phyloP scores from a whole-genome alignment of 1,140 invertebrate species.

The Watersipora subatra region DNA sequence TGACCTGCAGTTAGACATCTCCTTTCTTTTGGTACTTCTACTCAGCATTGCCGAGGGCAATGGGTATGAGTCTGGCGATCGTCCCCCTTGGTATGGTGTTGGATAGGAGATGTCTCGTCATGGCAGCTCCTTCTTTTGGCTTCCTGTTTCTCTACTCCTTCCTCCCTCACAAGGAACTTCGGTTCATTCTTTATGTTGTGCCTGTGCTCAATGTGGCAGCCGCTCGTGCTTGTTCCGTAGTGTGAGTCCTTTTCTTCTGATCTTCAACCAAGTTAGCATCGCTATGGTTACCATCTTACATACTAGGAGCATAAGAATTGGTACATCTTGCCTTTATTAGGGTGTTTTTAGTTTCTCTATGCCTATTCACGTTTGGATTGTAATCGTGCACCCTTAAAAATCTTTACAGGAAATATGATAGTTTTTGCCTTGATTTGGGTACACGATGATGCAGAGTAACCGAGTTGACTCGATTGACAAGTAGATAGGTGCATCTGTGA shows the following conservation, averaged over 20 bases:
- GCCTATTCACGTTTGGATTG: constrained; percentile 9
- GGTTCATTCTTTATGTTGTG: constrained; percentile 94
- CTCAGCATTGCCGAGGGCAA: constrained; percentile 78
- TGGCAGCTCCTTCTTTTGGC: constrained; percentile 60
- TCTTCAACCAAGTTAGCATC: no score
- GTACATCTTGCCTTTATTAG: no score
- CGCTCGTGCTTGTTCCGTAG: constrained; percentile 65
- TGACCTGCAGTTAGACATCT: constrained; percentile 74
- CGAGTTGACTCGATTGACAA: no score
- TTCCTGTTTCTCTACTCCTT: constrained; percentile 85
- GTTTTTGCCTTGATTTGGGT: no score
- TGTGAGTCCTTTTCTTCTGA: constrained; percentile 72
- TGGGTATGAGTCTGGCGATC: constrained; percentile 65
- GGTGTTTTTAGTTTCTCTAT: constrained; percentile 5
- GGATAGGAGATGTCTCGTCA: constrained; percentile 53
- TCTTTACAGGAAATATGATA: no score
- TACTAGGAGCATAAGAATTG: no score
- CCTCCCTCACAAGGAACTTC: constrained; percentile 91
- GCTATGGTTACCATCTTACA: no score
- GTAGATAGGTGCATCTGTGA: no score
- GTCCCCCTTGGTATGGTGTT: constrained; percentile 64
- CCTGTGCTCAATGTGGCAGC: constrained; percentile 83
- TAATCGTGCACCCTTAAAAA: no score
- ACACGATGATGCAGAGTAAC: no score
- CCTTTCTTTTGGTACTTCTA: constrained; percentile 98